Conservation (phyloP, 30 jellyfish, hydroid and myxozoan genomes). For the Hydra vulgaris region DNA sequence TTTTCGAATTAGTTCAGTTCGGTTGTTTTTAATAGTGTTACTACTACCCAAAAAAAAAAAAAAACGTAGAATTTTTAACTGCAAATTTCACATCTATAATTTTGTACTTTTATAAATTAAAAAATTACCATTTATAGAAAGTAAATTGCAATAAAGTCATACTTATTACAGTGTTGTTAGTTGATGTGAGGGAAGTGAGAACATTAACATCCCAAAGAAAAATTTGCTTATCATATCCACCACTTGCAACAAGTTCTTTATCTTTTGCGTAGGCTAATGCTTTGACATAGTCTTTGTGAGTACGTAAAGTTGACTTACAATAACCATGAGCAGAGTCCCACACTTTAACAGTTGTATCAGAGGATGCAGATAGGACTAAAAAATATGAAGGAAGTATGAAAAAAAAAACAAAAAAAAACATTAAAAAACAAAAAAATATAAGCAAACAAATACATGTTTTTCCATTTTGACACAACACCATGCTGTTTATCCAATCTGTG, state of each 20-base stretch:
- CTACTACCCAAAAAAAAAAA: too few relatives aligned
- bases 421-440: not conserved
- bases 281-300: slow-evolving; percentile 95
- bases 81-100: too few relatives aligned
- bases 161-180: slow-evolving; percentile 93
- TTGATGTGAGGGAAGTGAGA: slow-evolving; percentile 84
- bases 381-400: not conserved
- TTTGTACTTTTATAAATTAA: too few relatives aligned
- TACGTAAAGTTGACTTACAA: slow-evolving; percentile 97
- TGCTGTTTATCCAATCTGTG: slow-evolving; percentile 94
- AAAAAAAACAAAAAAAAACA: slow-evolving; percentile 1
- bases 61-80: too few relatives aligned
- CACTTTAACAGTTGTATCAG: slow-evolving; percentile 96
- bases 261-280: slow-evolving; percentile 96
- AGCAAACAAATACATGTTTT: slow-evolving; percentile 40
- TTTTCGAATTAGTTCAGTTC: too few relatives aligned
- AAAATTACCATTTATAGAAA: too few relatives aligned
- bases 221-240: slow-evolving; percentile 91
- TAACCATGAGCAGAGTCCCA: slow-evolving; percentile 98
- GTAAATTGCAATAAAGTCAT: too few relatives aligned
- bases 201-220: slow-evolving; percentile 98
- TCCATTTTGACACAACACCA: slow-evolving; percentile 87
- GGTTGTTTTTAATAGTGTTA: too few relatives aligned
- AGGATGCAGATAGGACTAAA: slow-evolving; percentile 91
- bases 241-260: slow-evolving; percentile 92